A percentile compares a stretch with the other conserved stretches of the same genome.
Evolutionary conservation across 2,797 vertebrate species (phyloP).

Genomic region (Pteronotus mesoamericanus): DNA sequence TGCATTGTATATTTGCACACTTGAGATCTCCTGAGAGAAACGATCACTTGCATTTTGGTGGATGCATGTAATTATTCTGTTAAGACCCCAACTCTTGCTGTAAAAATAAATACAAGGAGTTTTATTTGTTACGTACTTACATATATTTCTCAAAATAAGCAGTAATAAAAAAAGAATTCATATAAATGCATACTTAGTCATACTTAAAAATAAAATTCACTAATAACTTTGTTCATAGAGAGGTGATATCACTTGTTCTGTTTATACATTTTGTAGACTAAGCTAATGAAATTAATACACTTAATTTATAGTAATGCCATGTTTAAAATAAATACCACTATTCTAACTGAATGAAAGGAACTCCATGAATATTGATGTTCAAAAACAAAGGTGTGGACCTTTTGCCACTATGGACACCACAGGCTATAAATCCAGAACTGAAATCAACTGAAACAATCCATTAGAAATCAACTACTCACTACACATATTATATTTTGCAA

Average conservation of each 20-base stretch:
- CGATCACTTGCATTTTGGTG: neutral
- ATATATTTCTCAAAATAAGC: neutral
- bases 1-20: neutral
- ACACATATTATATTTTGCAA: neutral
- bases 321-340: neutral
- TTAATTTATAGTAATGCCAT: neutral
- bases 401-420: neutral
- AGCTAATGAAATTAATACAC: neutral
- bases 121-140: neutral
- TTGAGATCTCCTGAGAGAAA: neutral
- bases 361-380: slow-evolving; percentile 2
- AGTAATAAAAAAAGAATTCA: neutral
- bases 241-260: neutral
- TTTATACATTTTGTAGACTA: neutral
- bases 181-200: neutral
- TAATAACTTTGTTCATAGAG: neutral
- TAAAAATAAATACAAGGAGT: neutral
- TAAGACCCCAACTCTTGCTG: neutral
- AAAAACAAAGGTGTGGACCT: neutral
- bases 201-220: neutral
- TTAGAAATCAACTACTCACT: slow-evolving; percentile 13
- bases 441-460: slow-evolving; percentile 54
- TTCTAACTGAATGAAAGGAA: neutral
- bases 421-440: slow-evolving; percentile 11
- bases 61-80: neutral